Conservation (phyloP, 1,140 invertebrate genomes). For the Ceratosolen fusciceps region DNA sequence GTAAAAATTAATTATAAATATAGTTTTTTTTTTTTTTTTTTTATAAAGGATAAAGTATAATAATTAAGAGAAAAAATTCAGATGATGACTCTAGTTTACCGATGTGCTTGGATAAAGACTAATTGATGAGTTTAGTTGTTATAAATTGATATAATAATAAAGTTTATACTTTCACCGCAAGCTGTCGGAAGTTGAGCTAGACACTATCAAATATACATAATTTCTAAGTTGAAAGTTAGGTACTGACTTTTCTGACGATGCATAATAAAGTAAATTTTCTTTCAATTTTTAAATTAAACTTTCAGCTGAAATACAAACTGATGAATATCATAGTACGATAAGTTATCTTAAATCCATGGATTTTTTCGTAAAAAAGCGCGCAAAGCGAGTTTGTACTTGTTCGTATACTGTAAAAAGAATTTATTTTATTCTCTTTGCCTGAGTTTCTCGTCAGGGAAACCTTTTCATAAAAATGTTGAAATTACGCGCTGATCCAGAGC, state of each 20-base stretch:
- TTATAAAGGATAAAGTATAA: too few relatives aligned
- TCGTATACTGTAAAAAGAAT: conserved; percentile 38
- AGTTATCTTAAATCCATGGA: conserved; percentile 37
- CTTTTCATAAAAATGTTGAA: conserved; percentile 46
- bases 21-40: too few relatives aligned
- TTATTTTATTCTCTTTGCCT: conserved; percentile 37
- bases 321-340: conserved; percentile 26
- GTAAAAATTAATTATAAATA: too few relatives aligned
- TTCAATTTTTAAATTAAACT: conserved; percentile 28
- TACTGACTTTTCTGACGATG: not conserved
- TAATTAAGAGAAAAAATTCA: too few relatives aligned
- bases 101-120: too few relatives aligned
- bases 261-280: conserved; percentile 13
- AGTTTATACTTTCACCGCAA: not conserved
- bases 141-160: not conserved
- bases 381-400: conserved; percentile 31
- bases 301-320: conserved; percentile 13
- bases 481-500: conserved; percentile 4
- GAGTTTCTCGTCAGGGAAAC: not conserved
- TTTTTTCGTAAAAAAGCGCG: conserved; percentile 2
- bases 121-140: not conserved
- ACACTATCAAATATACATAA: not conserved
- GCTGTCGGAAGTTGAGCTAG: not conserved
- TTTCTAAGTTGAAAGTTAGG: conserved; percentile 15
- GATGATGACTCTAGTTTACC: too few relatives aligned